Base-by-base conservation (phyloP, 2,797 vertebrate genomes). In the Xiphophorus birchmanni region DNA sequence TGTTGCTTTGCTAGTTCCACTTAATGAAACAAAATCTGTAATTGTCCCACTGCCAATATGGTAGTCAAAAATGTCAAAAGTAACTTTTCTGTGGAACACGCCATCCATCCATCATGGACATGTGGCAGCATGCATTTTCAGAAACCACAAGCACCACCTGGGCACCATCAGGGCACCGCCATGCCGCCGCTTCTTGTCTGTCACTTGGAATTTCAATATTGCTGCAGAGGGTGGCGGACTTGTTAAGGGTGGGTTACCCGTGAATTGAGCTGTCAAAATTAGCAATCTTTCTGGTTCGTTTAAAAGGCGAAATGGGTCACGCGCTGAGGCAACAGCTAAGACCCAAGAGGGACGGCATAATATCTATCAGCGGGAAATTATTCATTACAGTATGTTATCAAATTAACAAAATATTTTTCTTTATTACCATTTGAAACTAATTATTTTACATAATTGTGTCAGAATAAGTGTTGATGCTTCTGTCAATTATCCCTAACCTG, bases 231-330 rank as follows among this genome's bases (percentile, higher is more conserved):
- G 92, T 90, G 91, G 92, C 90, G 93, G 90, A 91, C 90, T 91
- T 72, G 90, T 84, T 86, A 82, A 73, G 90, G 91, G 87, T 80
- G 88, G 91, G 86, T 81, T 81, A 80, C 83, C 87, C 78, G 84
- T 79, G 76, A 93, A 94, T 75, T 56, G 89, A 93, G 90, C 90
- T 93, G 92, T 94, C 90, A 92, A 91, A 93, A 94, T 92, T 93
- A 93, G 84, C 93, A 87, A 83, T 82, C 74, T 91, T 88, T 89
- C 79, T 91, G 81, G 80, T 89, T 84, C 75, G 87, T 83, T 90
- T 88, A 88, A 90, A 88, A 90, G 86, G 84, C 87, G 83, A 91
- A 91, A 79, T 85, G 89, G 90, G 92, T 92, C 89, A 91, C 37
- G 60, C 48, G 23, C 79, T 32, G 82, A 84, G 74, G 84, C 88